Conservation (phyloP, 2,888 invertebrate genomes). For the Eucera pruinosa region DNA sequence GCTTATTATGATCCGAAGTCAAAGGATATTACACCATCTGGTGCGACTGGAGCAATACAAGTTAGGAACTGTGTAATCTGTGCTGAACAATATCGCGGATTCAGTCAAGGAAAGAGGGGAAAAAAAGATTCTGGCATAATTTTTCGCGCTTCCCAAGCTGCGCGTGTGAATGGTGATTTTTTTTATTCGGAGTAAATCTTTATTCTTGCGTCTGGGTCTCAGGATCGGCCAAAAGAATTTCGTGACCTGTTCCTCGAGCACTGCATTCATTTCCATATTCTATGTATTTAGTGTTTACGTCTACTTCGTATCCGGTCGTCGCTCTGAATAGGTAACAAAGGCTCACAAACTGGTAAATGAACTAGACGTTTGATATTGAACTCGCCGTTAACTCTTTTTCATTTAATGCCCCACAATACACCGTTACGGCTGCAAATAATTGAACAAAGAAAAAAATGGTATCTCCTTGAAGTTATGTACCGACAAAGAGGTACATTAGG, state of each 20-base stretch:
- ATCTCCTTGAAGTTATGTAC: slow-evolving; percentile 24
- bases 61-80: slow-evolving; percentile 39
- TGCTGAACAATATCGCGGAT: slow-evolving; percentile 43
- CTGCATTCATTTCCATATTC: slow-evolving; percentile 64
- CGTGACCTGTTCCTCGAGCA: slow-evolving; percentile 61
- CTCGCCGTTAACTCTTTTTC: slow-evolving; percentile 45
- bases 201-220: slow-evolving; percentile 35
- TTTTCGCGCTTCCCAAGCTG: slow-evolving; percentile 58
- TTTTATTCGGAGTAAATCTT: slow-evolving; percentile 42
- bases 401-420: slow-evolving; percentile 5
- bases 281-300: slow-evolving; percentile 65
- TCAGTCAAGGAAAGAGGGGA: slow-evolving; percentile 8
- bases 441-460: slow-evolving; percentile 10
- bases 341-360: slow-evolving; percentile 49
- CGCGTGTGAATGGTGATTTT: slow-evolving; percentile 46
- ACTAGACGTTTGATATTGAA: slow-evolving; percentile 52
- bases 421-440: slow-evolving; percentile 20
- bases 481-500: background rate
- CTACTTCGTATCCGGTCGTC: slow-evolving; percentile 62
- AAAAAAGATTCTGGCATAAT: slow-evolving; percentile 47
- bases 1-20: slow-evolving; percentile 43
- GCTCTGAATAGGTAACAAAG: slow-evolving; percentile 49
- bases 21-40: slow-evolving; percentile 54
- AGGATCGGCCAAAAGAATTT: slow-evolving; percentile 54
- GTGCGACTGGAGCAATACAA: slow-evolving; percentile 12